A percentile compares a stretch with the other conserved stretches of the same genome.
Conservation (phyloP, 2,888 invertebrate species). For the Amphipyra tragopoginis region DNA sequence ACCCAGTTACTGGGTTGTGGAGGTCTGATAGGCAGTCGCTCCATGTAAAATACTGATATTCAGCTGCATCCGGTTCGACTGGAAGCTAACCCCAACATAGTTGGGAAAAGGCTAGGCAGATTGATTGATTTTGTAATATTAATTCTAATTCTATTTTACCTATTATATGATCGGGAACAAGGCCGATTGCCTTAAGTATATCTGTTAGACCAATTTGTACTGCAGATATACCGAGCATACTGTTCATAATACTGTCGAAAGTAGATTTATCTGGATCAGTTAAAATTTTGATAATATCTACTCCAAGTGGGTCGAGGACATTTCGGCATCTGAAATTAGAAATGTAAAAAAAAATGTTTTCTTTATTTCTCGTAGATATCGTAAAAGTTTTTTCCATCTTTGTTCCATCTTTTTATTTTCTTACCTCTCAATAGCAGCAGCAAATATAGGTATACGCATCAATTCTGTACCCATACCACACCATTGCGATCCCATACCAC, state of each 20-base stretch:
- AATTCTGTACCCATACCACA: no score
- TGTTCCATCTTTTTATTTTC: neutral
- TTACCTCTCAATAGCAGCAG: neutral
- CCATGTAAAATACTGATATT: no score
- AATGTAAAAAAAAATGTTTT: neutral
- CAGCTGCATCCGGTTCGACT: no score
- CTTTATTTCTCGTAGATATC: no score
- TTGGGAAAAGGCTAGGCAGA: no score
- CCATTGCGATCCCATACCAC: no score
- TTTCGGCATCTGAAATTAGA: slow-evolving; percentile 84
- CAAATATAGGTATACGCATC: neutral
- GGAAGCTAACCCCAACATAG: no score
- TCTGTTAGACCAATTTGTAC: slow-evolving; percentile 29
- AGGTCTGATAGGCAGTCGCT: no score
- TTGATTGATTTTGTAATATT: no score
- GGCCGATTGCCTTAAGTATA: slow-evolving; percentile 12
- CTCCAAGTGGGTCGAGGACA: slow-evolving; percentile 89
- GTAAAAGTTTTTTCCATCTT: no score
- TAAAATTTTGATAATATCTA: slow-evolving; percentile 91
- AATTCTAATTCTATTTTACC: no score
- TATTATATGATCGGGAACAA: slow-evolving; percentile 20
- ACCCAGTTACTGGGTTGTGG: no score
- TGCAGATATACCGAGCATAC: slow-evolving; percentile 19
- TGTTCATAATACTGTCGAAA: slow-evolving; percentile 72
- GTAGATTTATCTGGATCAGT: slow-evolving; percentile 90